Conservation (phyloP, 2,797 vertebrate genomes). For the Pipistrellus pipistrellus region DNA sequence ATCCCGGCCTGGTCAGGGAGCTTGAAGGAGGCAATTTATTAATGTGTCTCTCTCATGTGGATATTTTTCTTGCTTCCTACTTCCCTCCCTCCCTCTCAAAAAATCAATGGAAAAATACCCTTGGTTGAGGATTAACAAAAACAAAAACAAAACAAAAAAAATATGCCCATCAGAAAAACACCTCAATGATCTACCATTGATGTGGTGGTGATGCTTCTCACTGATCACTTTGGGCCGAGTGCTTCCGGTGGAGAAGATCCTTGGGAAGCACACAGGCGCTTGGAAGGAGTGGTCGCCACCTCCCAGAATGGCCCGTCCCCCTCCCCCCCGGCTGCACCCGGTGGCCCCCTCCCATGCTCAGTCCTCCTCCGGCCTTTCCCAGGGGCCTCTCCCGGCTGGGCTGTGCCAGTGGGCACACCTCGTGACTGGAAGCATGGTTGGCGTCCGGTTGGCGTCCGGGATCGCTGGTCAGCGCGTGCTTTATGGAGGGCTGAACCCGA, state of each 20-base stretch:
- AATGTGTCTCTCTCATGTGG: too few species aligned
- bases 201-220: not conserved
- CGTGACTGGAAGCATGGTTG: not conserved
- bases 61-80: too few species aligned
- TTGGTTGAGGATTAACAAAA: too few species aligned
- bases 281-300: not conserved
- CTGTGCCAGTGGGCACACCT: not conserved
- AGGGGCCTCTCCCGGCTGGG: not conserved
- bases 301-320: not conserved
- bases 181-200: not conserved
- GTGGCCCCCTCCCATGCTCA: not conserved
- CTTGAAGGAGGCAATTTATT: too few species aligned
- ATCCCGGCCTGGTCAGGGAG: too few species aligned
- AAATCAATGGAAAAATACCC: too few species aligned
- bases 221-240: not conserved
- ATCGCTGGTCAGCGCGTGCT: constrained; percentile 22
- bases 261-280: not conserved
- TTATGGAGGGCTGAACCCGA: constrained; percentile 13
- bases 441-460: not conserved
- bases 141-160: not conserved
- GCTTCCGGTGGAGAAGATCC: not conserved
- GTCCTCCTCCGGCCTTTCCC: not conserved
- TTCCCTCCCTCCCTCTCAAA: too few species aligned
- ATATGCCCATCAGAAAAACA: not conserved
- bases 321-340: accelerated